phyloP scores from a whole-genome alignment of 2,888 invertebrate genomes.

The Cyclophora punctaria region DNA sequence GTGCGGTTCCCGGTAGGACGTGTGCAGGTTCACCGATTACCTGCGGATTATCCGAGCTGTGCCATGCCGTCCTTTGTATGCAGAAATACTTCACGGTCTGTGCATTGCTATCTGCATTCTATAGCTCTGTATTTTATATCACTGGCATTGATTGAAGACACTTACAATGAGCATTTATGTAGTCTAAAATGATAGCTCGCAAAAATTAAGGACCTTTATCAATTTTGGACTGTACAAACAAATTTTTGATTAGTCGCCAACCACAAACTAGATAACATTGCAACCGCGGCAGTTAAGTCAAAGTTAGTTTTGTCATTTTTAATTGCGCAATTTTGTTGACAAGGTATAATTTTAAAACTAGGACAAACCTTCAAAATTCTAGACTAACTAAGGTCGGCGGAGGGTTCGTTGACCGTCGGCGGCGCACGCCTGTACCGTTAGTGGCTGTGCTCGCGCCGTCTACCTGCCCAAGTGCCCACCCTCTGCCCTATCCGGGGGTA shows the following conservation, averaged over 20 bases:
- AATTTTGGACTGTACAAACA: no score
- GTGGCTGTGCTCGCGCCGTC: slow-evolving; percentile 29
- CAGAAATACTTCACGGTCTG: slow-evolving; percentile 31
- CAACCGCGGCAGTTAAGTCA: no score
- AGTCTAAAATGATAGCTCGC: no score
- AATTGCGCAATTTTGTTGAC: slow-evolving; percentile 1
- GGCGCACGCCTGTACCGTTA: slow-evolving; percentile 58
- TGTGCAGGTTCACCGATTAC: neutral
- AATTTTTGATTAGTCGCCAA: no score
- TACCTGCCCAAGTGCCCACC: slow-evolving; percentile 35
- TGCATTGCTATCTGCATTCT: slow-evolving; percentile 29
- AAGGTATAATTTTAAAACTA: slow-evolving; percentile 33
- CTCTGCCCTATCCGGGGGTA: slow-evolving; percentile 29
- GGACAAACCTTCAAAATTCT: slow-evolving; percentile 62
- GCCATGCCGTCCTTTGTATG: slow-evolving; percentile 32
- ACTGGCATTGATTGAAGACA: slow-evolving; percentile 1
- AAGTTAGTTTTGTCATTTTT: slow-evolving; percentile 1
- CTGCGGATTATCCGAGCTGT: neutral
- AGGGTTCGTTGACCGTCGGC: slow-evolving; percentile 61
- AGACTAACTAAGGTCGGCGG: slow-evolving; percentile 55
- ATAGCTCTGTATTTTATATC: slow-evolving; percentile 16
- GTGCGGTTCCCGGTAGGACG: neutral
- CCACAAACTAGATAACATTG: slow-evolving; percentile 7
- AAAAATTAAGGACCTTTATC: no score
- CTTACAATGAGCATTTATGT: no score